Percentiles rank a stretch among this genome's conserved stretches.
Evolutionary conservation across 2,888 invertebrate species (phyloP).

Genomic region (Entomobrya multifasciata): DNA sequence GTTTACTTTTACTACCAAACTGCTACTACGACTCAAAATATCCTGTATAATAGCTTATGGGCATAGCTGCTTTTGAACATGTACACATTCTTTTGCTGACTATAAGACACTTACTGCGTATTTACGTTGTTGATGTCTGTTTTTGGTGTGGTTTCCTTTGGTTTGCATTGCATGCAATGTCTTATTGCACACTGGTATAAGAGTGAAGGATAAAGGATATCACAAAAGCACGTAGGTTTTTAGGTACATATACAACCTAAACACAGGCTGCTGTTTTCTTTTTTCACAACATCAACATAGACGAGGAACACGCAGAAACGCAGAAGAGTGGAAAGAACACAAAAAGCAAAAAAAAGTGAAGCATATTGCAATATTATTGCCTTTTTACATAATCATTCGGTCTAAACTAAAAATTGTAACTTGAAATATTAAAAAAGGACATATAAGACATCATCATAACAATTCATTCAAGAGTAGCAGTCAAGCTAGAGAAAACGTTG

Average conservation of each 20-base stretch:
- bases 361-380: slow-evolving; percentile 12
- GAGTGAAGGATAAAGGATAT: neutral
- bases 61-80: too few species aligned
- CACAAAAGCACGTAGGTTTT: too few species aligned
- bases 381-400: neutral
- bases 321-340: too few species aligned
- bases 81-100: neutral
- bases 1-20: slow-evolving; percentile 17
- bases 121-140: neutral
- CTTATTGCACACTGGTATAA: too few species aligned
- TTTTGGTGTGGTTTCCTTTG: neutral
- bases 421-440: too few species aligned
- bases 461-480: neutral
- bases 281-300: slow-evolving; percentile 3
- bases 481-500: too few species aligned
- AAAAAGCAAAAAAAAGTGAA: neutral
- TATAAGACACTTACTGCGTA: slow-evolving; percentile 2
- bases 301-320: too few species aligned
- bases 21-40: neutral
- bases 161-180: neutral
- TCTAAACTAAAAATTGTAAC: too few species aligned
- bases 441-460: too few species aligned
- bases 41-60: too few species aligned
- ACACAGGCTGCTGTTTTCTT: neutral
- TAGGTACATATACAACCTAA: slow-evolving; percentile 7